phyloP scores from a whole-genome alignment of 2,797 vertebrate genomes.

The Cetoscarus ocellatus region DNA sequence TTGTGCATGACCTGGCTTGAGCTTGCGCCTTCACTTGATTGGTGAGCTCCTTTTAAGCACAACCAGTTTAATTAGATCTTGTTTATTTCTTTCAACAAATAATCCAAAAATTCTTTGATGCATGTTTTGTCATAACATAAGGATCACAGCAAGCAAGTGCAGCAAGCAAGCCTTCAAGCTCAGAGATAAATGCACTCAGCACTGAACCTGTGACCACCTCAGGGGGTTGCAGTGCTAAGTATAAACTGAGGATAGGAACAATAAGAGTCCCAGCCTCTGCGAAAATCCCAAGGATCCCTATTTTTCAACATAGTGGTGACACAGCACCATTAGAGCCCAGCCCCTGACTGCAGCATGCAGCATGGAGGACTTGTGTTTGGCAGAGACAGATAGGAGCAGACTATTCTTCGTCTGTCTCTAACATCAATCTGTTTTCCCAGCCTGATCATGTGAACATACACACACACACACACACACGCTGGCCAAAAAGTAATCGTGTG shows the following conservation, averaged over 20 bases:
- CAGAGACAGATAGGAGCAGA: constrained; percentile 63
- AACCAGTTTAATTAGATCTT: constrained; percentile 22
- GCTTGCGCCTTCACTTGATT: constrained; percentile 27
- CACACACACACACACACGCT: constrained; percentile 17
- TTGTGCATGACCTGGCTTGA: constrained; percentile 55
- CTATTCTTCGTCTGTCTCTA: constrained; percentile 53
- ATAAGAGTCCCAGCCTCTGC: constrained; percentile 45
- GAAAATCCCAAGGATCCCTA: constrained; percentile 41
- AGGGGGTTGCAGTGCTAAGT: constrained; percentile 40
- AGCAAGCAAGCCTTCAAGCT: constrained; percentile 22
- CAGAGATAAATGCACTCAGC: constrained; percentile 21
- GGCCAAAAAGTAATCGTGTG: constrained; percentile 66
- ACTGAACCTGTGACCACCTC: constrained; percentile 45
- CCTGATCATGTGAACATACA: constrained; percentile 42
- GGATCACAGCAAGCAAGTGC: constrained; percentile 1
- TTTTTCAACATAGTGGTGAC: constrained; percentile 61
- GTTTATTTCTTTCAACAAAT: constrained; percentile 25
- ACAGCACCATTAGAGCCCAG: constrained; percentile 55
- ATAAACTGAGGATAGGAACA: constrained; percentile 37
- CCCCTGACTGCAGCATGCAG: constrained; percentile 48
- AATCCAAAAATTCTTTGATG: constrained; percentile 22
- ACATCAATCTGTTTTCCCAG: constrained; percentile 60
- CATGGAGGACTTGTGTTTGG: constrained; percentile 56
- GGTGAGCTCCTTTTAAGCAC: constrained; percentile 25
- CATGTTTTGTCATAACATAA: not conserved